Evolutionary conservation across 1,140 invertebrate genomes (phyloP).

Genomic region (Mesaphorura yosii): DNA sequence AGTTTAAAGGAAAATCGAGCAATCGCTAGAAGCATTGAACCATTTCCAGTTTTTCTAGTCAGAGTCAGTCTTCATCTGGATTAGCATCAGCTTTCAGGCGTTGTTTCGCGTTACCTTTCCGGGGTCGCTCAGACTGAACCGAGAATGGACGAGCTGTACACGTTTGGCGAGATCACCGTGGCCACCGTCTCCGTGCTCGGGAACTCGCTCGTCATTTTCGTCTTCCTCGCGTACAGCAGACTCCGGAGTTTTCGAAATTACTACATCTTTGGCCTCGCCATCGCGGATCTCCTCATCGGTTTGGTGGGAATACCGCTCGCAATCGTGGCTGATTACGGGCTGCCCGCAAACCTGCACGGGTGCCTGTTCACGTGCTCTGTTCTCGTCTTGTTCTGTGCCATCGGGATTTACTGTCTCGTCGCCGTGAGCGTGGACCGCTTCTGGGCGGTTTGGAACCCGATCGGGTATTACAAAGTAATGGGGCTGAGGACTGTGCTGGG

Average conservation of each 20-base stretch:
- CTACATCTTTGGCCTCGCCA: conserved; percentile 74
- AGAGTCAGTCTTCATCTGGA: too few species aligned
- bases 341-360: conserved; percentile 61
- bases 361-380: conserved; percentile 74
- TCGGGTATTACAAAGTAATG: conserved; percentile 74
- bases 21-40: too few species aligned
- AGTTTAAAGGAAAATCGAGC: too few species aligned
- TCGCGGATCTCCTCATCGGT: conserved; percentile 60
- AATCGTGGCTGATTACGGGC: conserved; percentile 56
- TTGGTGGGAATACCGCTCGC: conserved; percentile 68
- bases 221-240: conserved; percentile 60
- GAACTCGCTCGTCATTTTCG: conserved; percentile 69
- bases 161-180: conserved; percentile 46
- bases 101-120: too few species aligned
- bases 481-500: too few species aligned
- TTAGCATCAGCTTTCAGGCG: too few species aligned
- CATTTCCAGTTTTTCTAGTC: too few species aligned
- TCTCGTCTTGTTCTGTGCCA: conserved; percentile 72
- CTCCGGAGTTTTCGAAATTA: conserved; percentile 71
- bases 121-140: too few species aligned
- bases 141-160: too few species aligned
- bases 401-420: conserved; percentile 77
- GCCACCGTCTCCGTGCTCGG: conserved; percentile 67
- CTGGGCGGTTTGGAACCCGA: conserved; percentile 80
- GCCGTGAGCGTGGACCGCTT: conserved; percentile 79